These are phyloP conservation scores for Microchirus variegatus DNA, from an alignment of 2,797 vertebrate genomes.

Conservation along the genomic window DNA sequence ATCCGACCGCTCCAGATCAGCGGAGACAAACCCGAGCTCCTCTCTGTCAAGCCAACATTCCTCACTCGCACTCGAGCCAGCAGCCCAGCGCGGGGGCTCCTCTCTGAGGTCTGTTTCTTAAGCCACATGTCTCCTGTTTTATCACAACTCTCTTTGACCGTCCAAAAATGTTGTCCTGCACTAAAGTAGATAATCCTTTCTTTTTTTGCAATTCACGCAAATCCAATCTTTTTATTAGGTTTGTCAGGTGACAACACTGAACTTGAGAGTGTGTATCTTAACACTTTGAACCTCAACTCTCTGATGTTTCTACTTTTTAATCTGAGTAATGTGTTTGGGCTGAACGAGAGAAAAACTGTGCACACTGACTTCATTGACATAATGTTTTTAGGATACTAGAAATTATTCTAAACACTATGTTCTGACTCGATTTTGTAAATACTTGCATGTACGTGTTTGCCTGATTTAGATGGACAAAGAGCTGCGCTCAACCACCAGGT, in stretches of 20 bases:
- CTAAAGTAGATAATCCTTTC: not conserved
- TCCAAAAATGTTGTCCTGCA: not conserved
- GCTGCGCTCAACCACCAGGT: slow-evolving; percentile 84
- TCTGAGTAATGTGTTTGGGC: slow-evolving; percentile 28
- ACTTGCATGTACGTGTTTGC: too few relatives aligned
- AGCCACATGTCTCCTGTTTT: not conserved
- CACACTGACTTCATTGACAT: too few relatives aligned
- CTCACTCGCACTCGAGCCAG: slow-evolving; percentile 83
- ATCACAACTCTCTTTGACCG: not conserved
- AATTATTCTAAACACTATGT: too few relatives aligned
- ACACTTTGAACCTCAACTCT: not conserved
- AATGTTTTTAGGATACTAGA: too few relatives aligned
- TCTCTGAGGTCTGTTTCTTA: slow-evolving; percentile 84
- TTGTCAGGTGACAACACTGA: not conserved
- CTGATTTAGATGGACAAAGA: slow-evolving; percentile 93
- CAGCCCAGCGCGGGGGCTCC: slow-evolving; percentile 86
- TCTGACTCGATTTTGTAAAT: too few relatives aligned
- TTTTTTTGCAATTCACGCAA: not conserved
- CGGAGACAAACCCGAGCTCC: slow-evolving; percentile 89
- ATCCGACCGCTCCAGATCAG: slow-evolving; percentile 88
- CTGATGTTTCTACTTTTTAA: slow-evolving; percentile 17
- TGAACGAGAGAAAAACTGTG: too few relatives aligned
- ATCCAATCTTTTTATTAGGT: slow-evolving; percentile 9
- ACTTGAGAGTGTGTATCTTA: not conserved
- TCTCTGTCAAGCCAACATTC: slow-evolving; percentile 90